Percentiles rank a stretch among this genome's conserved stretches.
Evolutionary conservation across 1,140 invertebrate species (phyloP).

Genomic region (Panulirus ornatus): DNA sequence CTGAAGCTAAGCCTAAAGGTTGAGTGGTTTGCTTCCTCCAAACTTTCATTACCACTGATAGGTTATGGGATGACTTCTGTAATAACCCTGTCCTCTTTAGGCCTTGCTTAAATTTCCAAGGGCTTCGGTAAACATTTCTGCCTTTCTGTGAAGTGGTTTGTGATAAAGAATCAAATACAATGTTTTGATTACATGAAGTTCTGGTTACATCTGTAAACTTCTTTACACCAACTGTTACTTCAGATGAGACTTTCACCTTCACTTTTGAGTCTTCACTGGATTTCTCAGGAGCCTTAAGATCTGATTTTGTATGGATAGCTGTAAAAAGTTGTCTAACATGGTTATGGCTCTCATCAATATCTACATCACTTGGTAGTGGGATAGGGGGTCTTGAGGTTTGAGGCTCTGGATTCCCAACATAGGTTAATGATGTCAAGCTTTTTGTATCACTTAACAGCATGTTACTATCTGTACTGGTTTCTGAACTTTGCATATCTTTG

Average conservation of each 20-base stretch:
- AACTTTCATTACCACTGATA: background rate
- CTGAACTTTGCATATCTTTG: background rate
- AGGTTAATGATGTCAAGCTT: background rate
- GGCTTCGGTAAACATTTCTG: background rate
- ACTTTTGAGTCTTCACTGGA: background rate
- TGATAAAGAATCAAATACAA: background rate
- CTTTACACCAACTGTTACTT: background rate
- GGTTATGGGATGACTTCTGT: conserved; percentile 45
- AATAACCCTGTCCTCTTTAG: conserved; percentile 45
- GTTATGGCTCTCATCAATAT: background rate
- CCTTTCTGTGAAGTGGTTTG: background rate
- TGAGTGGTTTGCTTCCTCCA: background rate
- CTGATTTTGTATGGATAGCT: background rate
- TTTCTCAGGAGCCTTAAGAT: background rate
- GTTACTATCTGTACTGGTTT: background rate
- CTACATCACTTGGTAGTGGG: background rate
- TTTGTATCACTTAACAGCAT: background rate
- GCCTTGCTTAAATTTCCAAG: conserved; percentile 49
- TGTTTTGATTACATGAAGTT: background rate
- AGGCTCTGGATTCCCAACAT: background rate
- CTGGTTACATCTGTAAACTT: background rate
- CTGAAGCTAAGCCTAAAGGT: background rate
- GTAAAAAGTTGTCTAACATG: background rate
- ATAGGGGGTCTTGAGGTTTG: background rate
- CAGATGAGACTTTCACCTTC: background rate